Evolutionary conservation across 2,797 vertebrate species (phyloP).

Genomic region (Eulemur albifrons): DNA sequence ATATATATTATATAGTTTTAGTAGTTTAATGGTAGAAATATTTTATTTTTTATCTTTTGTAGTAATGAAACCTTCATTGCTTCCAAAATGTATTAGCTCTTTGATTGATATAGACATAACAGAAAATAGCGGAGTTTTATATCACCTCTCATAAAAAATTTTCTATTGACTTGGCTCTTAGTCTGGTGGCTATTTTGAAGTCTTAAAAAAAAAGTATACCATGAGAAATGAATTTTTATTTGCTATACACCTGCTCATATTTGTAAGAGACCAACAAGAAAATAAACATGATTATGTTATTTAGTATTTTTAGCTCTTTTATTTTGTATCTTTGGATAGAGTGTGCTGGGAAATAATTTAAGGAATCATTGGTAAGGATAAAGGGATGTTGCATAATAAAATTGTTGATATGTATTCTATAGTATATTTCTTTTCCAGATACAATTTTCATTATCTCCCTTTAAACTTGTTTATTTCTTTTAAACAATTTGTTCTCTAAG

Average conservation of each 20-base stretch:
- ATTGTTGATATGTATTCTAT: neutral
- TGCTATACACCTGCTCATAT: neutral
- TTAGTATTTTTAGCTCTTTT: neutral
- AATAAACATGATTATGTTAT: neutral
- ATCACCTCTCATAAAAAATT: neutral
- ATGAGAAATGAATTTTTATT: neutral
- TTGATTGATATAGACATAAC: neutral
- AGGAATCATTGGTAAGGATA: neutral
- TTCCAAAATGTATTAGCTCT: neutral
- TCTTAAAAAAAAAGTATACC: neutral
- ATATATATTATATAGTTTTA: neutral
- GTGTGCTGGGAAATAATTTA: neutral
- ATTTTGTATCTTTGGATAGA: neutral
- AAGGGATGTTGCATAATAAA: neutral
- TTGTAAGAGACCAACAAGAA: neutral
- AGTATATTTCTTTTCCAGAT: neutral
- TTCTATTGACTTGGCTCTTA: neutral
- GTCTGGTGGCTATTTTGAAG: neutral
- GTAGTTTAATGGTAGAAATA: neutral
- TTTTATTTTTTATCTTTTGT: neutral
- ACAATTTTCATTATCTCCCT: neutral
- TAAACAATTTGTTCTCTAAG: constrained; percentile 2
- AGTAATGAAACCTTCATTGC: neutral
- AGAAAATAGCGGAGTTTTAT: neutral
- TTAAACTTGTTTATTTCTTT: constrained; percentile 56